Conservation (phyloP, 2,797 vertebrate genomes). For the Diplodus sargus region DNA sequence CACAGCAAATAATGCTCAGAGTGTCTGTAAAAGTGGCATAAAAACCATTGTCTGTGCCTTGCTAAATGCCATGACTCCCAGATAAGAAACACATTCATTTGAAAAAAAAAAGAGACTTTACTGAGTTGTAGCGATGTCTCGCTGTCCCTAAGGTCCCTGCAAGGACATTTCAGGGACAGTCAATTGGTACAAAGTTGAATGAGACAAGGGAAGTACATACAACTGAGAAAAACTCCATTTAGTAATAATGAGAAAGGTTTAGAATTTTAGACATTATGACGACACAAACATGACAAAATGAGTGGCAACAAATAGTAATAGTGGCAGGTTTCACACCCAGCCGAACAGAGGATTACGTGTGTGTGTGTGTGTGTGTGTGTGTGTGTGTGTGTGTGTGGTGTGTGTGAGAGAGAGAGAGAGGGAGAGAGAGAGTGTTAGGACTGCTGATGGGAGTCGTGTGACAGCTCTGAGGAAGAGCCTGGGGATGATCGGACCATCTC, state of each 20-base stretch:
- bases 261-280: slow-evolving; percentile 5
- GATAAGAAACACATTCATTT: background rate
- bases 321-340: slow-evolving; percentile 13
- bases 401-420: slow-evolving; percentile 5
- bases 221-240: too few species aligned
- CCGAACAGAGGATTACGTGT: background rate
- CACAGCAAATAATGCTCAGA: background rate
- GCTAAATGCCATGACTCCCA: slow-evolving; percentile 5
- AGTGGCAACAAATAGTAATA: background rate
- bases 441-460: slow-evolving; percentile 23
- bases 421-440: background rate
- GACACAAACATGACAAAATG: background rate
- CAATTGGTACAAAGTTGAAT: slow-evolving; percentile 8
- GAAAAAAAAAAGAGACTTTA: background rate
- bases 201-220: background rate
- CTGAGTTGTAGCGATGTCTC: background rate
- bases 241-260: background rate
- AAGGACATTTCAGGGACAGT: background rate
- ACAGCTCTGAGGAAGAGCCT: slow-evolving; percentile 37
- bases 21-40: background rate
- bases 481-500: slow-evolving; percentile 48
- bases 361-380: background rate
- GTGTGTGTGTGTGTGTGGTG: slow-evolving; percentile 2
- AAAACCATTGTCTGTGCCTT: background rate
- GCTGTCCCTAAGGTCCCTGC: background rate